Conservation (phyloP, 2,113 vertebrate species). For the Illadopsis cleaveri region DNA sequence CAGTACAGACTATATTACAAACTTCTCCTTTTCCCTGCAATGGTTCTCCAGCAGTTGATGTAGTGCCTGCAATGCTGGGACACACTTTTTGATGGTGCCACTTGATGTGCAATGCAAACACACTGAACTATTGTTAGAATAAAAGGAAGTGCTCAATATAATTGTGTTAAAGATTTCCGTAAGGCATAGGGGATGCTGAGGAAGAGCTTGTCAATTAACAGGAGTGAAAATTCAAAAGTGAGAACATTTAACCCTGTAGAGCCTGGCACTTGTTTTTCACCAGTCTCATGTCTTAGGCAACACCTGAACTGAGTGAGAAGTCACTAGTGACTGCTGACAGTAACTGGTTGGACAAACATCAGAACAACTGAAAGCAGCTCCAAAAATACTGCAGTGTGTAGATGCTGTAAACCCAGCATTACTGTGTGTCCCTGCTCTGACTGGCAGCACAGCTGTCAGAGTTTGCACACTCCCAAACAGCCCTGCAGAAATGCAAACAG, state of each 20-base stretch:
- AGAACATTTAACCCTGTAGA: not conserved
- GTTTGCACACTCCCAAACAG: not conserved
- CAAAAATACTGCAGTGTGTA: not conserved
- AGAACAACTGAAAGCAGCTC: not conserved
- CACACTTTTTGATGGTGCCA: not conserved
- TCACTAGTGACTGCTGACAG: not conserved
- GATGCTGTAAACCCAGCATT: not conserved
- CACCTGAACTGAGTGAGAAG: not conserved
- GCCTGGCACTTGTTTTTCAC: not conserved
- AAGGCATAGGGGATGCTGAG: not conserved
- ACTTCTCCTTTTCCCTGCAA: not conserved
- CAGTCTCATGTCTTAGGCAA: not conserved
- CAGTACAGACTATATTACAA: not conserved
- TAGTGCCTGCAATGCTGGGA: not conserved
- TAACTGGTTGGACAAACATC: not conserved
- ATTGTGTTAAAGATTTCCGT: constrained; percentile 13
- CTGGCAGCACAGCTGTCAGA: not conserved
- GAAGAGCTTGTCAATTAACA: constrained; percentile 24
- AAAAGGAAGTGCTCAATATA: constrained; percentile 7
- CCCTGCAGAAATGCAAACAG: not conserved
- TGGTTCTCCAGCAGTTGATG: not conserved
- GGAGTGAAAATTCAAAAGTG: constrained; percentile 8
- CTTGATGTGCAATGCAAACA: not conserved
- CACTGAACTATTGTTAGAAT: not conserved
- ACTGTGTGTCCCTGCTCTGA: not conserved